Percentiles rank a stretch among this genome's conserved stretches.
phyloP scores from a whole-genome alignment of 1,140 invertebrate genomes.

The Anastrepha obliqua region DNA sequence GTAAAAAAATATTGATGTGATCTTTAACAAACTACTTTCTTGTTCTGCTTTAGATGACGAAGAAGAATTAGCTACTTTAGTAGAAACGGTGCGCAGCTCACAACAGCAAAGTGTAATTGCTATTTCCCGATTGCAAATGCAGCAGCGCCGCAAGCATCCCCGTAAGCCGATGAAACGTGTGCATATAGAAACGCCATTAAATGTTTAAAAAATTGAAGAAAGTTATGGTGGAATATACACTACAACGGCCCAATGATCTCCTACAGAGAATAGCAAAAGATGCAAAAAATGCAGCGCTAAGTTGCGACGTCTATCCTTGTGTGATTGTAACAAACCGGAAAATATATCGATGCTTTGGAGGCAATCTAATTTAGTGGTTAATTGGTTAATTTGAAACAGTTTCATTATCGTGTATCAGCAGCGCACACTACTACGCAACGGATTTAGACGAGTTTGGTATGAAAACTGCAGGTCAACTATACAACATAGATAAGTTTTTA shows the following conservation, averaged over 20 bases:
- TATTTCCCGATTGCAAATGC: slow-evolving; percentile 70
- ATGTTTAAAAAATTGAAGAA: not conserved
- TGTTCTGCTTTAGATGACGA: slow-evolving; percentile 36
- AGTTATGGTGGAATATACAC: not conserved
- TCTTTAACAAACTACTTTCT: not conserved
- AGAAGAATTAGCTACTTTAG: slow-evolving; percentile 61
- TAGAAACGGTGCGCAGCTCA: slow-evolving; percentile 69
- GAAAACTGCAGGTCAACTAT: not conserved
- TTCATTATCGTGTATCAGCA: too few species aligned
- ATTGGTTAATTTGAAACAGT: not conserved
- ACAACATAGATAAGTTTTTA: not conserved
- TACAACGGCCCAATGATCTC: slow-evolving; percentile 15
- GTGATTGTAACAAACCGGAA: not conserved
- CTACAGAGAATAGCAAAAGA: not conserved
- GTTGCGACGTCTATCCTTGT: not conserved
- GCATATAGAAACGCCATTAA: slow-evolving; percentile 23
- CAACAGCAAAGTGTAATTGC: slow-evolving; percentile 66
- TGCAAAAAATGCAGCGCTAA: too few species aligned
- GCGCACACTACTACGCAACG: not conserved
- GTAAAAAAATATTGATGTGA: not conserved
- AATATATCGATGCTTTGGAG: not conserved
- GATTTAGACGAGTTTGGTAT: not conserved
- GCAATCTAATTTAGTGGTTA: slow-evolving; percentile 5
- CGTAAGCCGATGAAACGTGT: slow-evolving; percentile 66
- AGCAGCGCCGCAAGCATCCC: slow-evolving; percentile 69